These are phyloP conservation scores for Desoria tigrina DNA, from an alignment of 2,888 invertebrate species.

Conservation along the genomic window DNA sequence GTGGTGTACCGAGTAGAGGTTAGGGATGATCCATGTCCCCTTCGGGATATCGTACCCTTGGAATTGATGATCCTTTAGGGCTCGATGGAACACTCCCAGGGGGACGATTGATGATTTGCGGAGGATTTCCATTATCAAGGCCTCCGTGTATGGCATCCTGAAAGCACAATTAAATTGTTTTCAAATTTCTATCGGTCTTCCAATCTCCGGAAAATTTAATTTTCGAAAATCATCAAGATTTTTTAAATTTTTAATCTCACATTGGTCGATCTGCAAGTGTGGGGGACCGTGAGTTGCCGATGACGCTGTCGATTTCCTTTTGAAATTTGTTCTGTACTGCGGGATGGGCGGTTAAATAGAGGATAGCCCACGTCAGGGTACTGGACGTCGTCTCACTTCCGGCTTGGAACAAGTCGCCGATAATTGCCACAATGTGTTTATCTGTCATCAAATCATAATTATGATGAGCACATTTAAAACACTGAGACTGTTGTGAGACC, in stretches of 20 bases:
- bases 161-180: neutral
- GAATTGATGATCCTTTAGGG: conserved; percentile 33
- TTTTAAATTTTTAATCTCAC: conserved; percentile 12
- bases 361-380: conserved; percentile 29
- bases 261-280: conserved; percentile 30
- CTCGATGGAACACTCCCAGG: conserved; percentile 40
- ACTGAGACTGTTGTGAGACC: neutral
- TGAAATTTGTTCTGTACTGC: conserved; percentile 29
- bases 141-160: conserved; percentile 46
- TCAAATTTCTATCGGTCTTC: too few species aligned
- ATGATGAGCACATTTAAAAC: conserved; percentile 3
- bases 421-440: conserved; percentile 25
- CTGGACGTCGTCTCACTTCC: conserved; percentile 31
- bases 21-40: conserved; percentile 45
- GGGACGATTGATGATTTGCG: conserved; percentile 43
- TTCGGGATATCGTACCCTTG: conserved; percentile 39
- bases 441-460: conserved; percentile 21
- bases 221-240: neutral
- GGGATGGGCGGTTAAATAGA: conserved; percentile 31
- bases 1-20: conserved; percentile 40
- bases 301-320: conserved; percentile 31
- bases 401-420: conserved; percentile 40
- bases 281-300: conserved; percentile 25
- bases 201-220: neutral
- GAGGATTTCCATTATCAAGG: conserved; percentile 43